These are phyloP conservation scores for Andrena marginata DNA, from an alignment of 2,888 invertebrate species.

Conservation along the genomic window DNA sequence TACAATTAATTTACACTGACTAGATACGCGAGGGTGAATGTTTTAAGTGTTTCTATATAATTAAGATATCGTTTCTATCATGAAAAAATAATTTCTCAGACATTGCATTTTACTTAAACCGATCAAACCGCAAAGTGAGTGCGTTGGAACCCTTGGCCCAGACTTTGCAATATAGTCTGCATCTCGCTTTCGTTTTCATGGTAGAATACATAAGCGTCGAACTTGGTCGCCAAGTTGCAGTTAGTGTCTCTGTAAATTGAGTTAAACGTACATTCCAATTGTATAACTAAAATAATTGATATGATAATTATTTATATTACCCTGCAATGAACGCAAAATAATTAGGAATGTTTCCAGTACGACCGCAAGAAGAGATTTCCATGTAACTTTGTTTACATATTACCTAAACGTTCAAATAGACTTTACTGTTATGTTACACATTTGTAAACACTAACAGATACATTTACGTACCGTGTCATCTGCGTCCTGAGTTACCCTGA, in stretches of 20 bases:
- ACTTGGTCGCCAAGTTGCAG: constrained; percentile 85
- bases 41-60: constrained; percentile 1
- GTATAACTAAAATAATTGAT: not conserved
- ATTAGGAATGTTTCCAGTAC: constrained; percentile 86
- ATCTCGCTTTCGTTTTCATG: constrained; percentile 83
- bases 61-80: not conserved
- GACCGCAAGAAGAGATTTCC: constrained; percentile 89
- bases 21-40: constrained; percentile 37
- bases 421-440: not conserved
- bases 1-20: constrained; percentile 28
- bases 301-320: constrained; percentile 80
- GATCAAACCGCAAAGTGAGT: constrained; percentile 86
- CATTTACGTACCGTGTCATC: constrained; percentile 80
- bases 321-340: constrained; percentile 89
- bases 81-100: constrained; percentile 11
- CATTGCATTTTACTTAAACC: not conserved
- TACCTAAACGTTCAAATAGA: constrained; percentile 82
- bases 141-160: constrained; percentile 86
- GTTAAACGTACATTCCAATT: constrained; percentile 12
- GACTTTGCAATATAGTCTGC: constrained; percentile 85
- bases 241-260: constrained; percentile 84
- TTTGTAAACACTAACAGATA: not conserved
- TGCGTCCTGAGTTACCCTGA: constrained; percentile 84
- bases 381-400: constrained; percentile 88
- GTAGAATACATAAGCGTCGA: constrained; percentile 85